phyloP scores from a whole-genome alignment of 2,888 invertebrate genomes.

The Drosophila formosana region DNA sequence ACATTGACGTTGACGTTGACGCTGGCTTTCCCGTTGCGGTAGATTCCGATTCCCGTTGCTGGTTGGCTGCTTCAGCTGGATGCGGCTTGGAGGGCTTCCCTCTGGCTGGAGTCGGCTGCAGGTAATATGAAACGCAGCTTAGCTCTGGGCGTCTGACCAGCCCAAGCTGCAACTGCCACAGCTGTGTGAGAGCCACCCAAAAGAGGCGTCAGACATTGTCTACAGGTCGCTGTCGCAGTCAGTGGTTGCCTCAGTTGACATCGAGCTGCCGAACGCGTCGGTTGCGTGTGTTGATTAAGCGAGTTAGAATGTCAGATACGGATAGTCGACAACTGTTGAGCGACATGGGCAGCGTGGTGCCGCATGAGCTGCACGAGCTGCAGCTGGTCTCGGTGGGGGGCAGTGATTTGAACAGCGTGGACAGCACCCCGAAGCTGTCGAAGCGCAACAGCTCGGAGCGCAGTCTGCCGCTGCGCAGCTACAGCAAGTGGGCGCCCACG shows the following conservation, averaged over 20 bases:
- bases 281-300: constrained; percentile 26
- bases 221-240: constrained; percentile 15
- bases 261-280: constrained; percentile 60
- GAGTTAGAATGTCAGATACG: constrained; percentile 55
- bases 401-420: constrained; percentile 55
- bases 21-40: constrained; percentile 44
- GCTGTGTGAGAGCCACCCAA: constrained; percentile 4
- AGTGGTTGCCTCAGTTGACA: constrained; percentile 52
- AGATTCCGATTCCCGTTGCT: constrained; percentile 53
- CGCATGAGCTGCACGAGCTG: constrained; percentile 61
- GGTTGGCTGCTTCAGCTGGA: constrained; percentile 40
- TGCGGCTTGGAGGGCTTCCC: constrained; percentile 71
- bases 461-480: constrained; percentile 84
- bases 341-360: constrained; percentile 24
- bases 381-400: constrained; percentile 48
- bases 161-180: constrained; percentile 47
- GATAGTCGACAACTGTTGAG: constrained; percentile 42
- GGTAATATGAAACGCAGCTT: constrained; percentile 57
- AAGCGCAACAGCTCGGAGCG: constrained; percentile 83
- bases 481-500: constrained; percentile 86
- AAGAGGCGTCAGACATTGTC: constrained; percentile 7
- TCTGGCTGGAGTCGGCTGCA: constrained; percentile 25
- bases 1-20: constrained; percentile 12
- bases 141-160: constrained; percentile 45
- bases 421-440: constrained; percentile 70